Percentiles rank a stretch among this genome's conserved stretches.
Evolutionary conservation across 1,140 invertebrate species (phyloP).

Genomic region (Drosophila tsacasi): DNA sequence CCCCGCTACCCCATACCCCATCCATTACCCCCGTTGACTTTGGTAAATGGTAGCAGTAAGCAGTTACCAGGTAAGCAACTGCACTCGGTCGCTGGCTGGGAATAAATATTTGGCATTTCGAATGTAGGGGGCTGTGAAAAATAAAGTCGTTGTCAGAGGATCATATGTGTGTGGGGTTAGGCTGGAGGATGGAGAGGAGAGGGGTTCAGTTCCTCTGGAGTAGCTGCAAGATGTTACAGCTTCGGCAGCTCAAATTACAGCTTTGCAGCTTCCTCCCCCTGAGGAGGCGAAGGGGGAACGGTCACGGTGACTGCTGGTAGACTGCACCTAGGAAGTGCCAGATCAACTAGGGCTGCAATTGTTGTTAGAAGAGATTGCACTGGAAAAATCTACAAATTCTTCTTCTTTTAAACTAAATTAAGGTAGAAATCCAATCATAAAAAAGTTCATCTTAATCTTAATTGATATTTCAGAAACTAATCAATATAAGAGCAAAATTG

Average conservation of each 20-base stretch:
- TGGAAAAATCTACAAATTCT: not conserved
- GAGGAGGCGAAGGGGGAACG: conserved; percentile 1
- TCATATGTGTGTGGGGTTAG: conserved; percentile 22
- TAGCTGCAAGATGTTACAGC: conserved; percentile 24
- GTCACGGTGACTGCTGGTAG: conserved; percentile 29
- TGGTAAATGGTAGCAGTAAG: conserved; percentile 37
- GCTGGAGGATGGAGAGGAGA: too few relatives aligned
- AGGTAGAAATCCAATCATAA: too few relatives aligned
- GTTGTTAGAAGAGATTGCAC: not conserved
- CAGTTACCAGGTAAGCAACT: conserved; percentile 19
- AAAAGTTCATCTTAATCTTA: too few relatives aligned
- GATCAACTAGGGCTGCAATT: conserved; percentile 30
- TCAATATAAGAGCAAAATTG: too few relatives aligned
- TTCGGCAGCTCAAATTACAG: conserved; percentile 59
- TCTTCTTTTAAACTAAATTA: not conserved
- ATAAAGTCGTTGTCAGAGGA: conserved; percentile 64
- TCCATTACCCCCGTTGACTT: conserved; percentile 11
- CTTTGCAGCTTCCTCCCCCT: conserved; percentile 11
- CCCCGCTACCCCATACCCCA: conserved; percentile 15
- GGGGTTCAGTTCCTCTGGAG: not conserved
- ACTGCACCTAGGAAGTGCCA: conserved; percentile 13
- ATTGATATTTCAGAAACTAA: too few relatives aligned
- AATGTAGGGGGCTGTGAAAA: conserved; percentile 49
- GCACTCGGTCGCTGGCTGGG: conserved; percentile 18
- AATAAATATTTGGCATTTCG: conserved; percentile 77